Conservation (phyloP, 1,140 invertebrate genomes). For the Harlomillsia oculata region DNA sequence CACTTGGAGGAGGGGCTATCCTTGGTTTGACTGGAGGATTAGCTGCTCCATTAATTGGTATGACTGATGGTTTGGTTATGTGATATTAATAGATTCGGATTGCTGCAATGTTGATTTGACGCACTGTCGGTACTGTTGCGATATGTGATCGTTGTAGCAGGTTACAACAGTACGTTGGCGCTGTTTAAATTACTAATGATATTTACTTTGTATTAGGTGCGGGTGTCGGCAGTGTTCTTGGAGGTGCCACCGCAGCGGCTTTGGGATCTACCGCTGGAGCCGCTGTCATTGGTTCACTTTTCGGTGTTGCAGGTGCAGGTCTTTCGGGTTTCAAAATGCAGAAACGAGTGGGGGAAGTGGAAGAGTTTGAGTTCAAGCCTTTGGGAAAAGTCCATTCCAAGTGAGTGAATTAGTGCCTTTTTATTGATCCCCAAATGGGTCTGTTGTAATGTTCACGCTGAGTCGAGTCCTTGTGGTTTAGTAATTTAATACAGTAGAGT, state of each 20-base stretch:
- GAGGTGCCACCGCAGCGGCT: conserved; percentile 50
- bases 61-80: no score
- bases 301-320: conserved; percentile 59
- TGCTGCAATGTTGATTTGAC: not conserved
- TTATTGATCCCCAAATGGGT: not conserved
- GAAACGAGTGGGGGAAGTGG: conserved; percentile 57
- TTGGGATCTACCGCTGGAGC: conserved; percentile 49
- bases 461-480: conserved; percentile 23
- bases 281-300: conserved; percentile 56
- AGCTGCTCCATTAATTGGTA: conserved; percentile 56
- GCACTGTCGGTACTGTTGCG: not conserved
- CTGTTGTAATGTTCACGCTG: not conserved
- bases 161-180: not conserved
- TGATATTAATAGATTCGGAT: not conserved
- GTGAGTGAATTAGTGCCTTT: conserved; percentile 11
- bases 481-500: no score
- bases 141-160: not conserved
- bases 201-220: conserved; percentile 36
- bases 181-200: not conserved
- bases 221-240: conserved; percentile 50
- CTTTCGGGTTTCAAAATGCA: conserved; percentile 59
- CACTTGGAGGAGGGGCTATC: conserved; percentile 54
- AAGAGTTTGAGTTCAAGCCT: conserved; percentile 58
- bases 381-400: conserved; percentile 38
- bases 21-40: conserved; percentile 58